Evolutionary conservation across 2,797 vertebrate genomes (phyloP).

Genomic region (Dendrocincla tyrannina): DNA sequence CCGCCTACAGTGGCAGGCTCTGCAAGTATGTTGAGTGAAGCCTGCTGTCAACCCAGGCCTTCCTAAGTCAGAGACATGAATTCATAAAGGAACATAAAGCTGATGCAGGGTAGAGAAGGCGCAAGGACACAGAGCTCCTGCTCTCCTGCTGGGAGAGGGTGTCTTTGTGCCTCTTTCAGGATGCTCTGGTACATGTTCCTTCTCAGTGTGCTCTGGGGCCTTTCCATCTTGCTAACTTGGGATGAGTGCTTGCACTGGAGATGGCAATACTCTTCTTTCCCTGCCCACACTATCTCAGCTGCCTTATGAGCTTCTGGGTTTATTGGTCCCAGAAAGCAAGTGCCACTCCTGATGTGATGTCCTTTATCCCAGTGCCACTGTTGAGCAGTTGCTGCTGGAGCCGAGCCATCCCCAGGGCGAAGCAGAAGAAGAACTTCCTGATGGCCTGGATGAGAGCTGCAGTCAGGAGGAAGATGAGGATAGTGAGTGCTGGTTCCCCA

Average conservation of each 20-base stretch:
- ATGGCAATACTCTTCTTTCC: neutral
- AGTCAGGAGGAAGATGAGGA: conserved; percentile 79
- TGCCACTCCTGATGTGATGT: neutral
- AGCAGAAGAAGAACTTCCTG: conserved; percentile 84
- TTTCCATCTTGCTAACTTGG: neutral
- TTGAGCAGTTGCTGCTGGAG: neutral
- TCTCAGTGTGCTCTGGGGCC: neutral
- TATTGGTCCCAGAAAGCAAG: neutral
- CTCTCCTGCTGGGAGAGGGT: neutral
- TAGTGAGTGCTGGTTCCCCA: conserved; percentile 41
- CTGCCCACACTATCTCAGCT: neutral
- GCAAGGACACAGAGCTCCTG: neutral
- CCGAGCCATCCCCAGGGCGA: conserved; percentile 30
- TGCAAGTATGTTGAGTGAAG: neutral
- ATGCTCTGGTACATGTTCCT: neutral
- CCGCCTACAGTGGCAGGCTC: neutral
- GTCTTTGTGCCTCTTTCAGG: neutral
- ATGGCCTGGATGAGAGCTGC: conserved; percentile 81
- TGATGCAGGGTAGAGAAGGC: neutral
- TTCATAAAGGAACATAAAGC: neutral
- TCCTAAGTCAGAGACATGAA: neutral
- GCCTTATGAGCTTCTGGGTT: neutral
- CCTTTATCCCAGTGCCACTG: neutral
- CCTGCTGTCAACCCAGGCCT: neutral
- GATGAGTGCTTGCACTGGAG: neutral